Percentiles rank a stretch among this genome's conserved stretches.
Evolutionary conservation across 2,113 vertebrate species (phyloP).

Genomic region (Crotophaga sulcirostris): DNA sequence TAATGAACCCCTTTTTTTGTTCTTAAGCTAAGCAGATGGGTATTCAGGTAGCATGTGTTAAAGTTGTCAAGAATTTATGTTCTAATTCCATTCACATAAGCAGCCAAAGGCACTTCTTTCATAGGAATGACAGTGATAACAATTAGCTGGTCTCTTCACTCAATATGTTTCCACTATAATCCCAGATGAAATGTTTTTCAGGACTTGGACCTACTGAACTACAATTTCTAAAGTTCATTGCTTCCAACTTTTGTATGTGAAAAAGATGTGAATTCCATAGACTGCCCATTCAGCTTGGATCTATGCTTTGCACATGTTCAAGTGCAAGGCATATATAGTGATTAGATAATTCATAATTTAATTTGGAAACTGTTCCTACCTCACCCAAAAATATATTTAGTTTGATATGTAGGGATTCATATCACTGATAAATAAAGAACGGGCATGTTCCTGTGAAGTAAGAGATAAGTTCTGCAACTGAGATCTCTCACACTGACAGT

Average conservation of each 20-base stretch:
- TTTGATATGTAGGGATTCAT: not conserved
- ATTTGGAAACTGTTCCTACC: not conserved
- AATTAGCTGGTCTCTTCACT: slow-evolving; percentile 34
- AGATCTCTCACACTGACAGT: not conserved
- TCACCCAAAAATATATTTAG: not conserved
- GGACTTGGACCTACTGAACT: not conserved
- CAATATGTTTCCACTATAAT: slow-evolving; percentile 8
- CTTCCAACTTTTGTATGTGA: not conserved
- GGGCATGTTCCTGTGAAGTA: not conserved
- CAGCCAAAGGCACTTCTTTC: not conserved
- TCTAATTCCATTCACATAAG: slow-evolving; percentile 2
- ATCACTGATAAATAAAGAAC: slow-evolving; percentile 20
- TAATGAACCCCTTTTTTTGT: slow-evolving; percentile 33
- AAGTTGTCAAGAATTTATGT: slow-evolving; percentile 31
- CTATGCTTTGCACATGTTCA: not conserved
- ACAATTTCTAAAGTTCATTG: slow-evolving; percentile 9
- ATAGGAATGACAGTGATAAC: not conserved
- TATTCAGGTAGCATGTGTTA: slow-evolving; percentile 60
- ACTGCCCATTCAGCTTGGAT: not conserved
- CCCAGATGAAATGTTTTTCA: slow-evolving; percentile 11
- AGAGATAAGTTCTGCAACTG: not conserved
- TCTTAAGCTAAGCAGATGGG: slow-evolving; percentile 43
- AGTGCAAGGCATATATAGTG: not conserved
- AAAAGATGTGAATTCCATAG: not conserved
- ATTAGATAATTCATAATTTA: not conserved